Conservation (phyloP, 1,140 invertebrate genomes). For the Drosophila sproati region DNA sequence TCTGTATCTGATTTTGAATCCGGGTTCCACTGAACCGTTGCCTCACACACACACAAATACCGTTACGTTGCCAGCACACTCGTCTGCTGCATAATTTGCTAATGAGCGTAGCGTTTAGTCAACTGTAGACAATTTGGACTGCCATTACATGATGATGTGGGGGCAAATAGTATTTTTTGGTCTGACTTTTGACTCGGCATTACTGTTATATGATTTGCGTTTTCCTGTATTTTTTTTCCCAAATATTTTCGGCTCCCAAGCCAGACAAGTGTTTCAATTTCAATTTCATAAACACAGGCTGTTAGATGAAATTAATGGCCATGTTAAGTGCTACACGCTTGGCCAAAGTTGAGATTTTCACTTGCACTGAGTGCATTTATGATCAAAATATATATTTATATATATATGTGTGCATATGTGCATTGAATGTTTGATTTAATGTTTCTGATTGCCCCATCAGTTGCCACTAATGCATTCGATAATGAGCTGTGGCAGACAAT, state of each 20-base stretch:
- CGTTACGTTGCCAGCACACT: not conserved
- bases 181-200: conserved; percentile 69
- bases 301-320: conserved; percentile 51
- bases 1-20: conserved; percentile 27
- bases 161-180: conserved; percentile 41
- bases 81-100: conserved; percentile 62
- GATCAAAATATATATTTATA: no score
- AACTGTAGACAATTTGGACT: conserved; percentile 65
- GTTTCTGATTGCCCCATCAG: conserved; percentile 55
- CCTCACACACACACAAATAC: conserved; percentile 20
- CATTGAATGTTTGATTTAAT: conserved; percentile 54
- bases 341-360: conserved; percentile 52
- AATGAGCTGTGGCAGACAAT: conserved; percentile 59
- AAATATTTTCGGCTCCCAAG: conserved; percentile 36
- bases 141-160: conserved; percentile 47
- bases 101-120: conserved; percentile 65
- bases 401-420: no score
- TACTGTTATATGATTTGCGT: conserved; percentile 74
- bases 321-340: conserved; percentile 48
- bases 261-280: conserved; percentile 59
- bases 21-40: conserved; percentile 51
- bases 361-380: conserved; percentile 26
- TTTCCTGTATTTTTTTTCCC: conserved; percentile 60
- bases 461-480: conserved; percentile 41
- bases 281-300: conserved; percentile 39